A percentile compares a stretch with the other conserved stretches of the same genome.
Conservation (phyloP, 1,140 invertebrate genomes). For the Pristionchus pacificus region DNA sequence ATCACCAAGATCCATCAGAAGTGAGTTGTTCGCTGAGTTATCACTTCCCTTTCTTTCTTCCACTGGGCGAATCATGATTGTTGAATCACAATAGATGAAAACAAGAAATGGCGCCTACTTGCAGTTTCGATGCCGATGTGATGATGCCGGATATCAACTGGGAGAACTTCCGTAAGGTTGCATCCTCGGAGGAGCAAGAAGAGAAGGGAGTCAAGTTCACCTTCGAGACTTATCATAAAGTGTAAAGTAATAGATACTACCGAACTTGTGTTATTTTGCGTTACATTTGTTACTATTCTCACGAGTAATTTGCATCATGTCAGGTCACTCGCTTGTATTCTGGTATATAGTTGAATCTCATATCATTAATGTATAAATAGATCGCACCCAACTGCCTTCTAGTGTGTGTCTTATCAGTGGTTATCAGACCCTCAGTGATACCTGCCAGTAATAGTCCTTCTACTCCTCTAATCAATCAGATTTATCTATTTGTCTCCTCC, state of each 20-base stretch:
- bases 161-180: neutral
- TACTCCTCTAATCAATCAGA: neutral
- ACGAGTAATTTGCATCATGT: no score
- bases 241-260: neutral
- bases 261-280: neutral
- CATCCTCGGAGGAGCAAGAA: neutral
- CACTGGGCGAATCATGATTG: conserved; percentile 78
- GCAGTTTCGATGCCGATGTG: conserved; percentile 19
- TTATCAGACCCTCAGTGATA: neutral
- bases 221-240: neutral
- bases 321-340: neutral
- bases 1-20: conserved; percentile 74
- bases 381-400: no score
- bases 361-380: no score
- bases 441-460: no score
- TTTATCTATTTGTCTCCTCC: neutral
- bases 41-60: neutral
- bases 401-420: neutral
- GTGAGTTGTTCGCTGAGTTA: conserved; percentile 60
- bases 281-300: neutral
- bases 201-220: neutral
- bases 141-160: neutral
- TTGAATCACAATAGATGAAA: no score
- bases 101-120: no score
- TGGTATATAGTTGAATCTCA: neutral